Conservation (phyloP, 2,113 vertebrate genomes). For the Plotosus lineatus region DNA sequence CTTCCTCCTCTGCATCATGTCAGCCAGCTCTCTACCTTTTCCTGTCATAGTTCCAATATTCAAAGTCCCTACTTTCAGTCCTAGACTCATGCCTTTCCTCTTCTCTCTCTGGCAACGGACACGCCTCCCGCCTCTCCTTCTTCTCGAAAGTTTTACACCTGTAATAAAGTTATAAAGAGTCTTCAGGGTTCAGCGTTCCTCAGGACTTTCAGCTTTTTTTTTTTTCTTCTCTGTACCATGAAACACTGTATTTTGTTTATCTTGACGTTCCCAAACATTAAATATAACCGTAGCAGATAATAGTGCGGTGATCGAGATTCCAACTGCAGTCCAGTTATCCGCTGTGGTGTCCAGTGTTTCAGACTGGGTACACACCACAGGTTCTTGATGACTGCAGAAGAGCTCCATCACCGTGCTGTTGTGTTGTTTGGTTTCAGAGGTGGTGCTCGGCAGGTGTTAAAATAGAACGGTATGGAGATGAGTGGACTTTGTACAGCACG, state of each 20-base stretch:
- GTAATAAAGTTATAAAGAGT: background rate
- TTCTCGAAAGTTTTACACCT: background rate
- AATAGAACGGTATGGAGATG: slow-evolving; percentile 5
- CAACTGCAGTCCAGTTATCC: background rate
- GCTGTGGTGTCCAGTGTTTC: no score
- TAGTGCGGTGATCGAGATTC: background rate
- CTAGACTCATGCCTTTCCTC: no score
- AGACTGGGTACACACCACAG: background rate
- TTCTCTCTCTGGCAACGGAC: no score
- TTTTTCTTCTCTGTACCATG: background rate
- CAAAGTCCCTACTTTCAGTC: no score
- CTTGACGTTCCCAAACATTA: background rate
- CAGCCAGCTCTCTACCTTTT: no score
- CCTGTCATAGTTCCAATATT: no score
- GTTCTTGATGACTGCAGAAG: background rate
- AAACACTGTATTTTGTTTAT: background rate
- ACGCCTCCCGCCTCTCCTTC: no score
- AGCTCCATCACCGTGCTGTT: background rate
- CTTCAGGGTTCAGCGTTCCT: background rate
- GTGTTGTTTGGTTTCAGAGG: slow-evolving; percentile 46
- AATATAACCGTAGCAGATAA: background rate
- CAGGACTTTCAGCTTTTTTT: background rate
- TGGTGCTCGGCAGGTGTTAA: background rate
- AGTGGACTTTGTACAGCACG: slow-evolving; percentile 36
- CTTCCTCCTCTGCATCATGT: no score